Conservation (phyloP, 2,113 vertebrate genomes). For the Muscicapa adusta region DNA sequence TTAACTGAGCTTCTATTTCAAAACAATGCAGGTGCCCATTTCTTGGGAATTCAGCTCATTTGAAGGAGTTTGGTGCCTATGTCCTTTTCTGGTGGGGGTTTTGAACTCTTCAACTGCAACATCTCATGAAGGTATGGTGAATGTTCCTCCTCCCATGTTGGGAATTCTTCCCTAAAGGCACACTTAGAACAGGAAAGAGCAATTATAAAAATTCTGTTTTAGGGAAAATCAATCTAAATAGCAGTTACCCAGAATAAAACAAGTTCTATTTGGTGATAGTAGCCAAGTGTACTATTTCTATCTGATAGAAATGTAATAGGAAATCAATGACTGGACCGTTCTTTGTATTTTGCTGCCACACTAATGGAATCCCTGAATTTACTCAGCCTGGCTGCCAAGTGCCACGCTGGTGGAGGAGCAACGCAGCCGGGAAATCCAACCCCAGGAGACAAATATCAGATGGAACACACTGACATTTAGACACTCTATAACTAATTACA, state of each 20-base stretch:
- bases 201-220: conserved; percentile 16
- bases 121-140: neutral
- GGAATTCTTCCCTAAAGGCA: neutral
- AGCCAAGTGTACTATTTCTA: neutral
- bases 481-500: neutral
- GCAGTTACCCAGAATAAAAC: neutral
- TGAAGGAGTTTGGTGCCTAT: neutral
- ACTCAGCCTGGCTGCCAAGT: neutral
- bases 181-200: neutral
- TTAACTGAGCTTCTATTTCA: neutral
- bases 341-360: neutral
- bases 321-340: conserved; percentile 20
- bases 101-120: neutral
- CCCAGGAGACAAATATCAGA: neutral
- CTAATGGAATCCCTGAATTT: conserved; percentile 5
- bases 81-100: neutral
- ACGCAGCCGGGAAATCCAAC: neutral
- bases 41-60: neutral
- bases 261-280: neutral
- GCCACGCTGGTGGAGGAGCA: neutral
- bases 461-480: neutral
- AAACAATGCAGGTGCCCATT: neutral
- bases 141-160: neutral
- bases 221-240: conserved; percentile 30
- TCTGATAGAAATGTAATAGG: conserved; percentile 21